Conservation (phyloP, 2,797 vertebrate species). For the Clarias laeviceps region DNA sequence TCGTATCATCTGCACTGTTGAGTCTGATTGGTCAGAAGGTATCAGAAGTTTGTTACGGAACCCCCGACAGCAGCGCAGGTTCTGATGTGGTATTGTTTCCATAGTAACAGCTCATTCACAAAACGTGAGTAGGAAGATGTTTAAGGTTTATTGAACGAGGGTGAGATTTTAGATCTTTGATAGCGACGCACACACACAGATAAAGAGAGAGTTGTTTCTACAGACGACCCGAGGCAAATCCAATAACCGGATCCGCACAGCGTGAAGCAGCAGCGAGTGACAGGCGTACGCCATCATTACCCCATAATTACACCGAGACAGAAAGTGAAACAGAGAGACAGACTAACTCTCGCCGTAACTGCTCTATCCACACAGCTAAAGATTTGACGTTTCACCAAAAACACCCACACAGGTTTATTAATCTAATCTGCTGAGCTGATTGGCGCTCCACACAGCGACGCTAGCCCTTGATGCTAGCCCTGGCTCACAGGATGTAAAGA, state of each 20-base stretch:
- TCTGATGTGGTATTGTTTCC: neutral
- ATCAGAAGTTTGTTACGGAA: neutral
- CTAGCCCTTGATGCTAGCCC: neutral
- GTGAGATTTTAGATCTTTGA: no score
- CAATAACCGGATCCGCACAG: constrained; percentile 3
- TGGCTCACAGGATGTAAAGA: neutral
- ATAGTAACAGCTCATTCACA: neutral
- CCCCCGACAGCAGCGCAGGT: neutral
- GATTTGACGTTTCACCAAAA: neutral
- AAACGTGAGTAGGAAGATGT: no score
- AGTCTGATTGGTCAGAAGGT: neutral
- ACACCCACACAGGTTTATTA: neutral
- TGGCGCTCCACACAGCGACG: no score
- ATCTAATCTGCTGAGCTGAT: no score
- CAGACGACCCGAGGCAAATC: constrained; percentile 15
- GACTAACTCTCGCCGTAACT: neutral
- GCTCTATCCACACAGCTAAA: neutral
- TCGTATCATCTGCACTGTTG: no score
- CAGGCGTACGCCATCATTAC: neutral
- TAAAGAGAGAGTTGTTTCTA: neutral
- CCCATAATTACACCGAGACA: neutral
- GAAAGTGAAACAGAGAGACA: neutral
- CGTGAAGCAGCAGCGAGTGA: neutral
- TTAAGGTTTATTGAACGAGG: neutral
- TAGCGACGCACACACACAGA: neutral